Base-by-base conservation (phyloP, 1,140 invertebrate species). In the Maconellicoccus hirsutus region DNA sequence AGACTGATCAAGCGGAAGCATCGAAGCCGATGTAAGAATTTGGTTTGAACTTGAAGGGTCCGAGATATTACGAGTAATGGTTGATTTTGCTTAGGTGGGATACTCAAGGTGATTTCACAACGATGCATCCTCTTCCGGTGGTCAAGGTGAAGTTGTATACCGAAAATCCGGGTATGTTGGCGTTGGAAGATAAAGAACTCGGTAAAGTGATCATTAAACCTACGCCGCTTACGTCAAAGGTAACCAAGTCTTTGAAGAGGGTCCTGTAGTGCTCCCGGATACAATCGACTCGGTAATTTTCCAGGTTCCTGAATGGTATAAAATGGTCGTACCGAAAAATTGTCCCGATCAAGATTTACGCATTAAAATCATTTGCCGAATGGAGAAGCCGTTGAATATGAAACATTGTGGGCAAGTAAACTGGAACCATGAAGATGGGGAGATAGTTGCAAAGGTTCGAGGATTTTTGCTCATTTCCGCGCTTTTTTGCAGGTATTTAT, bases 321-420 rank as follows among this genome's bases (percentile, higher is more conserved):
- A 92, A 76, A 96, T 99, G 94, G 89, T 86, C 42, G 92, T 96
- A 29, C 87, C 93, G 12, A 98, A 98, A 82, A 98, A 94, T 80
- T 86, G 89, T 74, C 86, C 91, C 0, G 97, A 99, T 82, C 92
- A 95, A 81, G 94, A 98, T 81, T 82, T 99, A 66, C 87, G 90
- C 75, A 99, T 99, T 74, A 98, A 98, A 82, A 96, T 99, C 73
- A 94, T 94, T 8, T 96, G 97, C 79, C 84, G 96, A 72, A 97
- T 99, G 87, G 98, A 99, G 78, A 99, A 98, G 79, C 97, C 98
- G 22, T 85, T 97, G 69, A 99, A 99, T 79, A 95, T 99, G 91
- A 99, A 99, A 79, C 96, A 99, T 79, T 94, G 92, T 80, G 94
- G 94, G 86, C 92, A 82, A 82, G 83, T 79, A n/a, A n/a, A n/a